Conservation (phyloP, 1,140 invertebrate genomes). For the Battus philenor region DNA sequence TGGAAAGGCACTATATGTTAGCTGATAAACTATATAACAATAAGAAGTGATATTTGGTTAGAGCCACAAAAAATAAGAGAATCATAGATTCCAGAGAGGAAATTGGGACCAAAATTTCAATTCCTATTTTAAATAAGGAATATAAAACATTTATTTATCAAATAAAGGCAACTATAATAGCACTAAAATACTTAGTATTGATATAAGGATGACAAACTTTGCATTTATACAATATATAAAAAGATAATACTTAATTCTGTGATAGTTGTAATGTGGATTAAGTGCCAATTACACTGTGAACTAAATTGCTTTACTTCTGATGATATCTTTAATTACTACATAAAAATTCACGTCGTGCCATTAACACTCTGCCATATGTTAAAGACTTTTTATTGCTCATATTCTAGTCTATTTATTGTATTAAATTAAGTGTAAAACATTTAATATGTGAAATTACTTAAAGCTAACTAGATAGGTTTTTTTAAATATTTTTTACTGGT, state of each 20-base stretch:
- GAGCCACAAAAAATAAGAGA: constrained; percentile 29
- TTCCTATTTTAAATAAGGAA: constrained; percentile 16
- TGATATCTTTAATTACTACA: not conserved
- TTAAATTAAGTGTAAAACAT: constrained; percentile 35
- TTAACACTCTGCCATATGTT: constrained; percentile 58
- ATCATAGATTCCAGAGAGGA: constrained; percentile 63
- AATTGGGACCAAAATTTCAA: constrained; percentile 55
- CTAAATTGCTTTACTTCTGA: constrained; percentile 16
- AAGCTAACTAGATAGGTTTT: constrained; percentile 6
- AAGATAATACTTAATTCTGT: constrained; percentile 43
- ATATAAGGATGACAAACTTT: constrained; percentile 10
- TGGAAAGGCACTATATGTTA: constrained; percentile 26
- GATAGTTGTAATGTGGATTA: constrained; percentile 49
- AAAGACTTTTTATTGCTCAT: constrained; percentile 69
- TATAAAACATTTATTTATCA: constrained; percentile 12
- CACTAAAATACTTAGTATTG: constrained; percentile 20
- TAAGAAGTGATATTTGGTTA: constrained; percentile 30
- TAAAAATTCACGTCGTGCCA: constrained; percentile 45
- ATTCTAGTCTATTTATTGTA: constrained; percentile 72
- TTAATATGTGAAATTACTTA: constrained; percentile 7
- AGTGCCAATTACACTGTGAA: constrained; percentile 45
- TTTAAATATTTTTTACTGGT: not conserved
- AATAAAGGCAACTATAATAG: constrained; percentile 15
- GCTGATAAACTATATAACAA: constrained; percentile 29
- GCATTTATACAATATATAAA: constrained; percentile 16